A percentile compares a stretch with the other conserved stretches of the same genome.
These are phyloP conservation scores for Lamellibrachia columna DNA, from an alignment of 2,888 invertebrate genomes.

Conservation along the genomic window DNA sequence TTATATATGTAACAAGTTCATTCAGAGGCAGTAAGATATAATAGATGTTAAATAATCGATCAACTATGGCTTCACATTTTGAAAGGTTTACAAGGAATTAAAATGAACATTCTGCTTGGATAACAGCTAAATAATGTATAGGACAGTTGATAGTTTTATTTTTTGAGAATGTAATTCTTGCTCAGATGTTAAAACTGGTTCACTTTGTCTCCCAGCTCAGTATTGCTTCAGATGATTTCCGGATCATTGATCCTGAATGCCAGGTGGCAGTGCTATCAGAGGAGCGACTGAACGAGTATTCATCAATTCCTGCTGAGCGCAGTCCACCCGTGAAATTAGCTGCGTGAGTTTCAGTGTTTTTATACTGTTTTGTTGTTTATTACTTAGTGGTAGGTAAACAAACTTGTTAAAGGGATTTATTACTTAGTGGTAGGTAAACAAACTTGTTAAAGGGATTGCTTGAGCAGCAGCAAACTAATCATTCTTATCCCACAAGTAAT, in stretches of 20 bases:
- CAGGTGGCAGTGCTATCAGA: constrained; percentile 73
- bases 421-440: not conserved
- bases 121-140: too few relatives aligned
- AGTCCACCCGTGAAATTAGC: constrained; percentile 75
- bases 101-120: too few relatives aligned
- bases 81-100: too few relatives aligned
- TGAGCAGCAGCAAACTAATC: too few relatives aligned
- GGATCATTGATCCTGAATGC: constrained; percentile 70
- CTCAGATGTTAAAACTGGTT: constrained; percentile 25
- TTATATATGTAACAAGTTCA: too few relatives aligned
- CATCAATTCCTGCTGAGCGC: constrained; percentile 72
- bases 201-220: constrained; percentile 20
- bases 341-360: constrained; percentile 58
- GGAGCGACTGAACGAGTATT: constrained; percentile 45
- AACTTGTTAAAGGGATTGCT: too few relatives aligned
- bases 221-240: constrained; percentile 74
- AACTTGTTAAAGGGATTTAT: not conserved
- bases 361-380: not conserved
- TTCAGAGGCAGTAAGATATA: too few relatives aligned
- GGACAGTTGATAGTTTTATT: not conserved
- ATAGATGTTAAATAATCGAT: too few relatives aligned
- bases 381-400: not conserved
- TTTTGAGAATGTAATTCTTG: not conserved
- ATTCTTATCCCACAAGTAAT: too few relatives aligned
- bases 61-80: too few relatives aligned